Conservation (phyloP, 2,113 vertebrate species). For the Brachirus orientalis region DNA sequence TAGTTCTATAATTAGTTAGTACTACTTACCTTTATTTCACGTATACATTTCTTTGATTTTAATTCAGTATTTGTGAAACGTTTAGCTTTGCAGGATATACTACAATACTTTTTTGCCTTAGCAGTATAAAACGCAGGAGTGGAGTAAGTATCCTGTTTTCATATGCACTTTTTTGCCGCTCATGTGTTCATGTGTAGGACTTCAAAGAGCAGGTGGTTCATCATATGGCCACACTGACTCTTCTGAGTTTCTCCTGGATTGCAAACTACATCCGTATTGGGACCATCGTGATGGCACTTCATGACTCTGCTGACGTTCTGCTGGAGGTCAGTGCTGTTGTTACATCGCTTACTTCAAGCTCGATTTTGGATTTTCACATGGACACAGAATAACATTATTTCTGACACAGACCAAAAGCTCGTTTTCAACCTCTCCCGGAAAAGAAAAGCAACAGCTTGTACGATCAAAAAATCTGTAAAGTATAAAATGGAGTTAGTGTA, state of each 20-base stretch:
- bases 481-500: background rate
- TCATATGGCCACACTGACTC: slow-evolving; percentile 88
- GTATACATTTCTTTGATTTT: too few relatives aligned
- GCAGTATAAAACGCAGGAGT: too few relatives aligned
- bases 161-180: too few relatives aligned
- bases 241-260: slow-evolving; percentile 93
- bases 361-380: background rate
- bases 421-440: too few relatives aligned
- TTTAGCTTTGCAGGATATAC: too few relatives aligned
- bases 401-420: background rate
- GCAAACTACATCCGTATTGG: slow-evolving; percentile 92
- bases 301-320: slow-evolving; percentile 89
- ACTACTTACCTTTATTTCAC: too few relatives aligned
- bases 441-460: too few relatives aligned
- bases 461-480: too few relatives aligned
- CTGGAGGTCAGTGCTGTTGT: slow-evolving; percentile 85
- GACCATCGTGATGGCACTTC: slow-evolving; percentile 88
- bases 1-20: too few relatives aligned
- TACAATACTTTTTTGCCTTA: too few relatives aligned
- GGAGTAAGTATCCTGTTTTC: too few relatives aligned
- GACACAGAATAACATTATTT: background rate
- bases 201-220: slow-evolving; percentile 91
- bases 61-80: too few relatives aligned
- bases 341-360: background rate
- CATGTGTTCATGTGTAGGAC: slow-evolving; percentile 79